Base-by-base conservation (phyloP, 2,797 vertebrate species). In the Cynodonichthys magdalenae region DNA sequence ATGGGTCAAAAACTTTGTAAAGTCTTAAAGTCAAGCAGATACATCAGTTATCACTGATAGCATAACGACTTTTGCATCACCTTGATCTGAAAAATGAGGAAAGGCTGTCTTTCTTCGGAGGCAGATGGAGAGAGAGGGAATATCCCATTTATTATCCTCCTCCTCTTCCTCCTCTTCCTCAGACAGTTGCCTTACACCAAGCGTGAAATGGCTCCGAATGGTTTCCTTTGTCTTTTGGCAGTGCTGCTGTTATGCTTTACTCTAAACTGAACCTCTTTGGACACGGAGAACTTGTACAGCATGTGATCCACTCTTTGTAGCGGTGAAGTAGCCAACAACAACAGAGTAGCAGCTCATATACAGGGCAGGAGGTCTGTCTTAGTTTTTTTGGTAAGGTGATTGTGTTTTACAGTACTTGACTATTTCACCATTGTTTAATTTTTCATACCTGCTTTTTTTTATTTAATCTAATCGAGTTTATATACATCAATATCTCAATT, bases 131-230 rank as follows among this genome's bases (percentile, higher is more conserved):
- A 53, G 53, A 53, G 57, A 51, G 59, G 68, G 74, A 70, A 56
- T 60, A 51, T 74, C 73, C 79, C 66, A 80, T 90, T 80, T 84
- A 79, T 89, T 83, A 86, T 69, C 71, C 68, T 24, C 74, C 56
- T 72, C 71, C 56, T 65, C 65, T 70, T 70, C 71, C 63, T 66
- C 69, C 79, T 73, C 74, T 74, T 85, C 74, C 77, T 87, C 68
- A 66, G 75, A 77, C 62, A 67, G 77, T 72, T 66, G 62, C 75
- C 54, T 80, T 83, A 77, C 85, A 79, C 71, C 80, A 85, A 83
- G 83, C 75, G 66, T 89, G 87, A 88, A 89, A 90, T 90, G 79
- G 75, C 82, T 89, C 69, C 83, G 89, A 89, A 89, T 74, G 78
- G 82, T 85, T 77, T 84, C 69, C 74, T 90, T 88, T 83, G 75